These are phyloP conservation scores for Phrynosoma platyrhinos DNA, from an alignment of 2,113 vertebrate genomes.

Conservation along the genomic window DNA sequence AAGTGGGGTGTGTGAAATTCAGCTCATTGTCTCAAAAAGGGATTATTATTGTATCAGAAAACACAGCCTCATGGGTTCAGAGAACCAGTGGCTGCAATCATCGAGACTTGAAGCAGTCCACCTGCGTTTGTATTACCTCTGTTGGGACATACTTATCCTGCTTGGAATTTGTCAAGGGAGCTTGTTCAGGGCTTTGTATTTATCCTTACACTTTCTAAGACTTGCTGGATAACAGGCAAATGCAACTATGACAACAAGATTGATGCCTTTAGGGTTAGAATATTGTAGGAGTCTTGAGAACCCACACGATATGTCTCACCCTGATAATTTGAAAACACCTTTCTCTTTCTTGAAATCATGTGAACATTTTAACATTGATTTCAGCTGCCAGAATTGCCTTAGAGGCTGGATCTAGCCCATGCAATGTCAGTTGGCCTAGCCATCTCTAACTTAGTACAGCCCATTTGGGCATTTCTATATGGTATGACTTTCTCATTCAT, in stretches of 20 bases:
- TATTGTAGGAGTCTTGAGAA: background rate
- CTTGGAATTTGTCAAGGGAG: background rate
- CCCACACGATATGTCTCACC: no score
- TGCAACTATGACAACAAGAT: background rate
- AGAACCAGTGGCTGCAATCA: background rate
- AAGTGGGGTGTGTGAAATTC: background rate
- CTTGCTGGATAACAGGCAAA: background rate
- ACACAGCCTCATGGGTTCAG: background rate
- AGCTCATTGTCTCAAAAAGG: background rate
- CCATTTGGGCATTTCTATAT: background rate
- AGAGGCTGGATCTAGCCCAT: background rate
- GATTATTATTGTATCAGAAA: constrained; percentile 17
- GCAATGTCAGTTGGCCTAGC: background rate
- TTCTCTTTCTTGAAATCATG: background rate
- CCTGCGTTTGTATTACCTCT: background rate
- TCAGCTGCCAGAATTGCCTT: background rate
- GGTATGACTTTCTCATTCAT: constrained; percentile 25
- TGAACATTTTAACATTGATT: background rate
- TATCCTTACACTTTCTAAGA: background rate
- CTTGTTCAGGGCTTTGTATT: background rate
- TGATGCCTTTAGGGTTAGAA: background rate
- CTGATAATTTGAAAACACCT: background rate
- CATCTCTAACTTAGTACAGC: background rate
- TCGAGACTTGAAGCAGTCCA: background rate
- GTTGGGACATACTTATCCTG: background rate